Evolutionary conservation across 2,113 vertebrate species (phyloP), one percentile per base, ranked within the genome.

Genomic region (Sceloporus undulatus): DNA sequence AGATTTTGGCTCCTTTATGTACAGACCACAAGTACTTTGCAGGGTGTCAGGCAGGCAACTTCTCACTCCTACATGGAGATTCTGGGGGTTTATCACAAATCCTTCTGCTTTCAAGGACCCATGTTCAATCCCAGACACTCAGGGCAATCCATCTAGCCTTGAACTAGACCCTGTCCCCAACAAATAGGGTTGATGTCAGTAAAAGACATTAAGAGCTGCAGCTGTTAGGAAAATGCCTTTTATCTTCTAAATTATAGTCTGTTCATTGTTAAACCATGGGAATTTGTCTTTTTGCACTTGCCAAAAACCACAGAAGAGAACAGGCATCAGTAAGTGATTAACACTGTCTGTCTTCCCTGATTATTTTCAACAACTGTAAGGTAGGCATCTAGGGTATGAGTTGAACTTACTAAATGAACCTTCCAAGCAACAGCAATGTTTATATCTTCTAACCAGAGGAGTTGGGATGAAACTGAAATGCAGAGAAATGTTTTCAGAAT

Each of bases 311-410:
- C 91, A 92, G 90, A 91, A 87, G 86, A 75, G 91, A 94, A 84
- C 70, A 86, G 79, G 82, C 96, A 94, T 90, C 90, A 94, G 94
- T 95, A 91, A 94, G 89, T 94, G 91, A 93, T 96, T 95, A 95
- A 90, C 90, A 38, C 82, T 52, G 89, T 93, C 92, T 94, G 89
- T 92, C 91, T 92, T 88, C 88, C 84, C 85, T 89, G 87, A 91
- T 93, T 95, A 92, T 92, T 89, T 91, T 91, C 89, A 94, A 85
- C 88, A 91, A 87, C 88, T 91, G 83, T 91, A 92, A 93, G 91
- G 86, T 93, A 88, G 90, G 79, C 59, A 85, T 87, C 92, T 90
- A 74, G 90, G 27, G 38, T 88, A 84, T 70, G 80, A 13, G 19
- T 76, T 94, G 85, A 91, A 87, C 85, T 89, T 91, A 48, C 66